These are phyloP conservation scores for Euzetes globulus DNA, from an alignment of 2,888 invertebrate species.

Conservation along the genomic window DNA sequence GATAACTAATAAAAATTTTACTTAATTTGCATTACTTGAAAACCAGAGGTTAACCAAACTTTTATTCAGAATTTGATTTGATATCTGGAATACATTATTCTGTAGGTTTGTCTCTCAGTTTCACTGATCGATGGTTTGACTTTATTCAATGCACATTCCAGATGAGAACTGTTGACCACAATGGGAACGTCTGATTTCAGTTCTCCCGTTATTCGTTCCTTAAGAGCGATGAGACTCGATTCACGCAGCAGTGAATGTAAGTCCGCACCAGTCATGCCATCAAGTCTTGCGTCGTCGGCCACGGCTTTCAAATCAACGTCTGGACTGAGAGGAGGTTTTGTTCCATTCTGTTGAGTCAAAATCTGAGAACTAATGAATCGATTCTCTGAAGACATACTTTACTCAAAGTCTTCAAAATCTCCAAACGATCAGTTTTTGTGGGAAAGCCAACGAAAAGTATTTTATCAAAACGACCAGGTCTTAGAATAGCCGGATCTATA, in stretches of 20 bases:
- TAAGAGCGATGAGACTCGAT: slow-evolving; percentile 71
- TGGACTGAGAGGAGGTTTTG: slow-evolving; percentile 63
- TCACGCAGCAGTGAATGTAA: slow-evolving; percentile 79
- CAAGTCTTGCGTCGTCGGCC: slow-evolving; percentile 59
- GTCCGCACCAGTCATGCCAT: slow-evolving; percentile 89
- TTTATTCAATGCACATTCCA: slow-evolving; percentile 65
- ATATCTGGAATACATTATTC: slow-evolving; percentile 23
- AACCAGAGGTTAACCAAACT: no score
- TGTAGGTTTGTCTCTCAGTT: slow-evolving; percentile 39
- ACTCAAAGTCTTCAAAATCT: slow-evolving; percentile 79
- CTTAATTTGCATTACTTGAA: no score
- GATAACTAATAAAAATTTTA: no score
- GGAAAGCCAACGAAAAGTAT: slow-evolving; percentile 86
- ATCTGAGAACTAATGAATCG: slow-evolving; percentile 9
- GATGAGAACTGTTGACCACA: slow-evolving; percentile 60
- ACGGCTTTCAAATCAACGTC: slow-evolving; percentile 67
- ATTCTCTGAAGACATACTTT: slow-evolving; percentile 51
- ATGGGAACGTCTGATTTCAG: slow-evolving; percentile 39
- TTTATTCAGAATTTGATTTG: background rate
- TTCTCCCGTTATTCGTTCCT: slow-evolving; percentile 58
- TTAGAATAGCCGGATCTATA: slow-evolving; percentile 85
- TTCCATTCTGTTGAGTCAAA: slow-evolving; percentile 61
- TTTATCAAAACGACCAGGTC: slow-evolving; percentile 83
- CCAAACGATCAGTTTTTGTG: slow-evolving; percentile 64
- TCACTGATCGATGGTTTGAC: slow-evolving; percentile 75